These are phyloP conservation scores for Euplexia lucipara DNA, from an alignment of 2,888 invertebrate genomes.

Conservation along the genomic window DNA sequence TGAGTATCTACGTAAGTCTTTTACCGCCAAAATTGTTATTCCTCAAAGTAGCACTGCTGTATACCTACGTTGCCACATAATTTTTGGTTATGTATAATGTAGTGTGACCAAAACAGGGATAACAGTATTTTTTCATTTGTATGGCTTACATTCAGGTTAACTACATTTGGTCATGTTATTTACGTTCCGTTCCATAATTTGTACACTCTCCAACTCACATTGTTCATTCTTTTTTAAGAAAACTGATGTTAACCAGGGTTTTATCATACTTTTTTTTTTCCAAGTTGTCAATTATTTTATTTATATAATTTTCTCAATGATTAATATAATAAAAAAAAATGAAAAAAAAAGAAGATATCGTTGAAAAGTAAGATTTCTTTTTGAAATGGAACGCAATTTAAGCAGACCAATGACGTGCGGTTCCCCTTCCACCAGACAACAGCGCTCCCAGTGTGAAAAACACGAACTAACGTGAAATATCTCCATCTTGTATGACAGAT, in stretches of 20 bases:
- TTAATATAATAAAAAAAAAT: too few species aligned
- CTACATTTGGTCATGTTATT: slow-evolving; percentile 73
- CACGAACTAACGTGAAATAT: slow-evolving; percentile 90
- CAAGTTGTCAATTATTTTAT: slow-evolving; percentile 2
- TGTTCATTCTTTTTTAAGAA: not conserved
- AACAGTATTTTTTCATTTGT: slow-evolving; percentile 55
- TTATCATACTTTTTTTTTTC: not conserved
- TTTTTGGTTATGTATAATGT: slow-evolving; percentile 75
- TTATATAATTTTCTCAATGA: not conserved
- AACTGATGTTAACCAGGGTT: not conserved
- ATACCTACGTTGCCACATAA: slow-evolving; percentile 64
- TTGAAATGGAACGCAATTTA: slow-evolving; percentile 76
- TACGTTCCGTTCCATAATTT: slow-evolving; percentile 72
- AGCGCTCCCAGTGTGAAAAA: slow-evolving; percentile 88
- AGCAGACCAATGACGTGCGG: slow-evolving; percentile 76
- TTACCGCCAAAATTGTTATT: slow-evolving; percentile 79
- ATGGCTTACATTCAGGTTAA: slow-evolving; percentile 40
- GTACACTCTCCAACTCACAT: not conserved
- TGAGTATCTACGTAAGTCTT: slow-evolving; percentile 82
- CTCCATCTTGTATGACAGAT: slow-evolving; percentile 93
- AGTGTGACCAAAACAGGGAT: slow-evolving; percentile 64
- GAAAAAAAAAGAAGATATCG: too few species aligned
- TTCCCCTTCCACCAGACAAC: slow-evolving; percentile 77
- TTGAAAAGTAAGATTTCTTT: slow-evolving; percentile 29
- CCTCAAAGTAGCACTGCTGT: slow-evolving; percentile 24